A percentile compares a stretch with the other conserved stretches of the same genome.
These are phyloP conservation scores for Cordilura impudica DNA, from an alignment of 2,888 invertebrate genomes.

Conservation along the genomic window DNA sequence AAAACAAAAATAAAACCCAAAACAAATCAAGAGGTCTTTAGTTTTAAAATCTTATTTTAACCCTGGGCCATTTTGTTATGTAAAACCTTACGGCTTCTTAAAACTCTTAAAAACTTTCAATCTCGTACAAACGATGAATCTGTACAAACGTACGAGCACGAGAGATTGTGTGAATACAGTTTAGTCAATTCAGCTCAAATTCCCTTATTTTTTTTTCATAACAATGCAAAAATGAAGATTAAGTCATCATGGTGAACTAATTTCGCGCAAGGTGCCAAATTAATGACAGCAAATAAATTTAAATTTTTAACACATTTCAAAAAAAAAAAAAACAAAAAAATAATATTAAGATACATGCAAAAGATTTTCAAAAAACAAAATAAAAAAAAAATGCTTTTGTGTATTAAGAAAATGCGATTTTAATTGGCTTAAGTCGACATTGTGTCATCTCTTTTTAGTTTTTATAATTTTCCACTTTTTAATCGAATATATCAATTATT, in stretches of 20 bases:
- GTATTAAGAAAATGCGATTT: neutral
- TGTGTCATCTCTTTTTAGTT: too few species aligned
- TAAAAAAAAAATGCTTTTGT: neutral
- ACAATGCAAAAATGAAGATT: conserved; percentile 58
- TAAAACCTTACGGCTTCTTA: conserved; percentile 57
- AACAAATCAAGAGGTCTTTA: conserved; percentile 43
- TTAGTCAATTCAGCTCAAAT: conserved; percentile 59
- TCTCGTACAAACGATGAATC: neutral
- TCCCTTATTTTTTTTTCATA: conserved; percentile 46
- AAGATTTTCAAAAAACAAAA: conserved; percentile 5
- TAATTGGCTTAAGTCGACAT: neutral
- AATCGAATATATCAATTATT: too few species aligned
- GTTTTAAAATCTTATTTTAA: conserved; percentile 58
- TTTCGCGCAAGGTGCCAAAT: conserved; percentile 63
- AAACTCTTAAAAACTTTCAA: neutral
- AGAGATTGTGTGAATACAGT: conserved; percentile 46
- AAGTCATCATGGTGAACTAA: conserved; percentile 63
- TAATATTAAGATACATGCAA: neutral
- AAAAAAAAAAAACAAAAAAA: conserved; percentile 11
- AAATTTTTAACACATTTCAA: conserved; percentile 62
- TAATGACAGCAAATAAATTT: conserved; percentile 64
- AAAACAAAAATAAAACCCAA: neutral
- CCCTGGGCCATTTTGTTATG: conserved; percentile 56
- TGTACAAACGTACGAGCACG: neutral
- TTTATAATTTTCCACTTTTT: too few species aligned